Percentiles rank a stretch among this genome's conserved stretches.
These are phyloP conservation scores for Prunella strophiata DNA, from an alignment of 2,797 vertebrate species.

Conservation along the genomic window DNA sequence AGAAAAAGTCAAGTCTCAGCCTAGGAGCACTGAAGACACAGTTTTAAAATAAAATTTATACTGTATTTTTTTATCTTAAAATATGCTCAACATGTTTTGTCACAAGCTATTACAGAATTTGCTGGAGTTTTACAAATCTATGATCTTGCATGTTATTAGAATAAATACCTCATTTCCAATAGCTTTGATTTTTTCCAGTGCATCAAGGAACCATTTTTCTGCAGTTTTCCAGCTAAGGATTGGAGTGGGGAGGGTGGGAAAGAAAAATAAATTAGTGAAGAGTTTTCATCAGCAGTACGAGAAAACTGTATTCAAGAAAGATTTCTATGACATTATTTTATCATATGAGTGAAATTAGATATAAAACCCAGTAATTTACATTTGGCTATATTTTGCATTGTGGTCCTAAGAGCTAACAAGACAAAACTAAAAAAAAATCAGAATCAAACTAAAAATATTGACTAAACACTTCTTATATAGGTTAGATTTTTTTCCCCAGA, in stretches of 20 bases:
- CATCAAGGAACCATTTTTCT: slow-evolving; percentile 96
- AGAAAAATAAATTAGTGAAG: neutral
- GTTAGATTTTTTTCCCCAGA: neutral
- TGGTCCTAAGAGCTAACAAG: neutral
- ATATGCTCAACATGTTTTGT: neutral
- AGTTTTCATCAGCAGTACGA: neutral
- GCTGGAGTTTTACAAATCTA: neutral
- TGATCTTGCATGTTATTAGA: neutral
- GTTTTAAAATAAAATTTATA: neutral
- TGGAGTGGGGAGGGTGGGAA: neutral
- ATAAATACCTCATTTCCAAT: slow-evolving; percentile 94
- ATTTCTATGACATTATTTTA: neutral
- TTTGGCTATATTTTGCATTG: neutral
- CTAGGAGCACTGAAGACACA: neutral
- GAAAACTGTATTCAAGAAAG: neutral
- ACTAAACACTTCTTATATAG: neutral
- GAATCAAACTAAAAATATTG: neutral
- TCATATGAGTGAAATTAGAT: neutral
- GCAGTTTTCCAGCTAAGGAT: slow-evolving; percentile 93
- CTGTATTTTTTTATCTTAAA: neutral
- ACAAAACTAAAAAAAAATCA: neutral
- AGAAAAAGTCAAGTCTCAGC: neutral
- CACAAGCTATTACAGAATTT: neutral
- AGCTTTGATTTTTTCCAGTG: slow-evolving; percentile 98
- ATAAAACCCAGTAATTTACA: neutral